These are phyloP conservation scores for Eurystomus glaucurus DNA, from an alignment of 2,797 vertebrate species.

Conservation along the genomic window DNA sequence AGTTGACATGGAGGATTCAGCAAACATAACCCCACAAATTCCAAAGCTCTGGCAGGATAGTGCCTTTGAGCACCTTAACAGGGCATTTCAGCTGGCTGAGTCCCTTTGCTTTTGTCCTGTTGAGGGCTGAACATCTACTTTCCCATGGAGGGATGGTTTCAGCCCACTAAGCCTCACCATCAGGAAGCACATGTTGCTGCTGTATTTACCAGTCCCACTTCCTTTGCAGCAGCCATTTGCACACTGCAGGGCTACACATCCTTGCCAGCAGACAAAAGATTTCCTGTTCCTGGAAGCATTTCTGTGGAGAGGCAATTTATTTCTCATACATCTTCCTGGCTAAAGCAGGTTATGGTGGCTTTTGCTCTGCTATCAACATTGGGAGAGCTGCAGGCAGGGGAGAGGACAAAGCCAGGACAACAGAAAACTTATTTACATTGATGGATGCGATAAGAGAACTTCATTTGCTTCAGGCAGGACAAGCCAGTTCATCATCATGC, in stretches of 20 bases:
- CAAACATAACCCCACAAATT: not conserved
- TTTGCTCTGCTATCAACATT: not conserved
- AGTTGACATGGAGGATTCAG: not conserved
- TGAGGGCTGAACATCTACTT: not conserved
- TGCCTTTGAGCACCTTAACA: not conserved
- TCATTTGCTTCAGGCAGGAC: not conserved
- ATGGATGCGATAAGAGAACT: not conserved
- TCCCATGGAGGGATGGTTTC: not conserved
- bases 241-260: not conserved
- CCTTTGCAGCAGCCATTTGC: constrained; percentile 40
- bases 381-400: not conserved
- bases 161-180: not conserved
- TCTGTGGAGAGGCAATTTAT: not conserved
- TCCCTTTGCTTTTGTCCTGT: not conserved
- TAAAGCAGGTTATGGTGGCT: not conserved
- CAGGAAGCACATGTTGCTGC: not conserved
- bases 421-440: not conserved
- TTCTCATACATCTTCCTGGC: not conserved
- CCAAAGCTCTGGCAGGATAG: not conserved
- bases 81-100: not conserved
- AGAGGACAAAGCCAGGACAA: constrained; percentile 17
- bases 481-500: not conserved
- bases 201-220: not conserved
- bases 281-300: constrained; percentile 57
- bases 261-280: constrained; percentile 23